A percentile compares a stretch with the other conserved stretches of the same genome.
Conservation (phyloP, 2,888 invertebrate species). For the Gymnoscelis rufifasciata region DNA sequence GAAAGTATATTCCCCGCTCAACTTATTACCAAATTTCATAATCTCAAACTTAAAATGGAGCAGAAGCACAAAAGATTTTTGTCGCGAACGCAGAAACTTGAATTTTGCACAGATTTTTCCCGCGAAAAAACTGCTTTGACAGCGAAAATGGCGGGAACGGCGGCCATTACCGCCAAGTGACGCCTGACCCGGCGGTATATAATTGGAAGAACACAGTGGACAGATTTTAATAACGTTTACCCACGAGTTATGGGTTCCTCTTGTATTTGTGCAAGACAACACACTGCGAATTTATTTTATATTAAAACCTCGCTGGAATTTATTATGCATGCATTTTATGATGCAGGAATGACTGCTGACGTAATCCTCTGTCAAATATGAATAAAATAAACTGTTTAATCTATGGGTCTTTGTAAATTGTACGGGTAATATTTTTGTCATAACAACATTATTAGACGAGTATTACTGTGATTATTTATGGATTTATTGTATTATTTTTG, state of each 20-base stretch:
- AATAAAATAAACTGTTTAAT: not conserved
- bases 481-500: no score
- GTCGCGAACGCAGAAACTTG: constrained; percentile 20
- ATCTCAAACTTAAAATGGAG: constrained; percentile 16
- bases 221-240: constrained; percentile 44
- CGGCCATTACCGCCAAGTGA: constrained; percentile 82
- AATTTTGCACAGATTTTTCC: constrained; percentile 39
- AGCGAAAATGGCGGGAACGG: constrained; percentile 76
- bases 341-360: not conserved
- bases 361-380: no score
- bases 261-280: constrained; percentile 27
- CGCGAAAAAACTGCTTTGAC: constrained; percentile 74
- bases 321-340: not conserved
- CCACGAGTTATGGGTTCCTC: constrained; percentile 33
- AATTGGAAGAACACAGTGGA: constrained; percentile 42
- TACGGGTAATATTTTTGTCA: no score
- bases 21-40: constrained; percentile 16
- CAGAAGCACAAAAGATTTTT: constrained; percentile 28
- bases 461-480: no score
- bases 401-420: no score
- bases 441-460: no score
- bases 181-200: constrained; percentile 63
- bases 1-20: constrained; percentile 1
- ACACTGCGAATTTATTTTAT: constrained; percentile 19
- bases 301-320: constrained; percentile 7